Base-by-base conservation (phyloP, 2,888 invertebrate species). In the Drosophila anomelani region DNA sequence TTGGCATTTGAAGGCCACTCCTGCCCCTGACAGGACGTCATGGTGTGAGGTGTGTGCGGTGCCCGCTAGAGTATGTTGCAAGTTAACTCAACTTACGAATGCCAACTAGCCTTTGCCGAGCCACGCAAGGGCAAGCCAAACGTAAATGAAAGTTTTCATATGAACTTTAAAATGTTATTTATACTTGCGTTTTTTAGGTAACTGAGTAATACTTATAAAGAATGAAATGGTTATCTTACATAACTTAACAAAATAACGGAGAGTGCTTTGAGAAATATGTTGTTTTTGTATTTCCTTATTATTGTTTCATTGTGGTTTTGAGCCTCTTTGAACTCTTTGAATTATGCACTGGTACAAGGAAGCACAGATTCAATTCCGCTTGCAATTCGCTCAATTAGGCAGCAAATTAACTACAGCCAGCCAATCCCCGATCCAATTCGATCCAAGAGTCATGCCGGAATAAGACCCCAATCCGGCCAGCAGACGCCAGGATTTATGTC, bases 401-500 rank as follows among this genome's bases (percentile, higher is more conserved):
- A 70, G 59, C 62, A 68, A 79, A 84, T 83, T 79, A 81, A 72
- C 79, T 74, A 36, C 62, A 63, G 39, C 55, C 34, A 44, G 20
- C 47, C 64, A 66, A 44, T 9, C 9, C 38, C 64, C 51, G 36
- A 56, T 56, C 32, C 61, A 29, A 47, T 49, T 57, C 62, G 58
- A 51, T 67, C 43, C 67, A 47, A 57, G 51, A 53, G 12, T 10
- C 43, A 10, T 36, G 62, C 32, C 47, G 38, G 69, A 63, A 59
- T 64, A 59, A 68, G 20, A 49, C 20, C 44, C 44, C 39, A 47
- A 38, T 32, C 17, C 46, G 47, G 23, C 47, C 61, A 53, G 39
- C 43, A 77, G 51, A 63, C 54, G 75, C 57, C 70, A 47, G 66
- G 71, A 87, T 81, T 82, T 85, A 77, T 75, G 70, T 57, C 66